These are phyloP conservation scores for Pterocles orientalis DNA, from an alignment of 2,113 vertebrate species.

Conservation along the genomic window DNA sequence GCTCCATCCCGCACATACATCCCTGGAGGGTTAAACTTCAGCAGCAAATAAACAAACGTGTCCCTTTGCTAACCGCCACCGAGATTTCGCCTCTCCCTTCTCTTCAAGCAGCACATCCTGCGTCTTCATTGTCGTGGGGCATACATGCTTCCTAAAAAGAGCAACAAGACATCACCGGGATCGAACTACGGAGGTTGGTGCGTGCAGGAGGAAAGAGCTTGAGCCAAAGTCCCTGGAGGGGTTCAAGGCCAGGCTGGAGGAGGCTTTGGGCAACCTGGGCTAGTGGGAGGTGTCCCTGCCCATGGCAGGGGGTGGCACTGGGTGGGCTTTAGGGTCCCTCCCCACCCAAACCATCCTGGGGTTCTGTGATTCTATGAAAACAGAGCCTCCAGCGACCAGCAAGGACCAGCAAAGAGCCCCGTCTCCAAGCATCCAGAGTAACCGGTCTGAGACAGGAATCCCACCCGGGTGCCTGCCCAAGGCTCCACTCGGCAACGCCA, in stretches of 20 bases:
- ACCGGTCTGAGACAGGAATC: neutral
- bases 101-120: neutral
- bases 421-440: fast-evolving
- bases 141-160: fast-evolving
- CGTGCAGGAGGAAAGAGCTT: fast-evolving
- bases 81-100: neutral
- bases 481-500: neutral
- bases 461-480: fast-evolving
- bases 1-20: neutral
- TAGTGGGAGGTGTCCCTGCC: no score
- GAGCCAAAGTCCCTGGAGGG: no score
- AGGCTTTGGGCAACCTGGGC: no score
- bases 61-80: neutral
- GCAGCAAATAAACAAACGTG: fast-evolving
- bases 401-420: neutral
- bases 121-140: fast-evolving
- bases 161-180: fast-evolving
- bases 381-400: fast-evolving
- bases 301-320: no score
- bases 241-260: no score
- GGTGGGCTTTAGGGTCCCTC: no score
- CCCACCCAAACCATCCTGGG: no score
- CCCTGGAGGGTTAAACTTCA: neutral
- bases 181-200: fast-evolving
- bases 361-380: neutral